phyloP scores from a whole-genome alignment of 2,113 vertebrate genomes.

The Acinonyx jubatus region DNA sequence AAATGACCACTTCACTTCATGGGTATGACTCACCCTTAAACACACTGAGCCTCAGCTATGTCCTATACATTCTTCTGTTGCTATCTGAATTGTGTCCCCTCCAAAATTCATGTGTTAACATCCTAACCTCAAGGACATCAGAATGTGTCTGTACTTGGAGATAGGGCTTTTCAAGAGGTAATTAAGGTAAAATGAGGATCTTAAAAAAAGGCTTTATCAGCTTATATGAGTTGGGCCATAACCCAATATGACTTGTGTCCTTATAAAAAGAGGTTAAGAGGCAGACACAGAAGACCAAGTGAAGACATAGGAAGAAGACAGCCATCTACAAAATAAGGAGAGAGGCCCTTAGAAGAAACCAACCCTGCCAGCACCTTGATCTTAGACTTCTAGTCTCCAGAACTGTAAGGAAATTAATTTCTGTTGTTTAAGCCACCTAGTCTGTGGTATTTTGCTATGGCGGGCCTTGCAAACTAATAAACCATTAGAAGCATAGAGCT shows the following conservation, averaged over 20 bases:
- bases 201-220: background rate
- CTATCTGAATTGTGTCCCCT: background rate
- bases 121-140: background rate
- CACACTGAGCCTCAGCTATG: background rate
- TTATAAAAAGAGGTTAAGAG: background rate
- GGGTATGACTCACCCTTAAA: background rate
- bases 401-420: background rate
- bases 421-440: background rate
- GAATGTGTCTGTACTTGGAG: background rate
- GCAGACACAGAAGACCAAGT: background rate
- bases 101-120: background rate
- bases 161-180: background rate
- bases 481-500: background rate
- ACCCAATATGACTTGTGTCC: background rate
- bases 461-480: background rate
- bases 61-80: background rate
- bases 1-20: background rate
- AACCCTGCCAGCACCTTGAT: background rate
- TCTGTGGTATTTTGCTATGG: background rate
- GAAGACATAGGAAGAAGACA: background rate
- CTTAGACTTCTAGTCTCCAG: background rate
- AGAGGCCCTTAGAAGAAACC: background rate
- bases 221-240: background rate
- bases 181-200: background rate
- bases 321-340: background rate